A percentile compares a stretch with the other conserved stretches of the same genome.
Evolutionary conservation across 1,140 invertebrate species (phyloP).

Genomic region (Coelopa frigida): DNA sequence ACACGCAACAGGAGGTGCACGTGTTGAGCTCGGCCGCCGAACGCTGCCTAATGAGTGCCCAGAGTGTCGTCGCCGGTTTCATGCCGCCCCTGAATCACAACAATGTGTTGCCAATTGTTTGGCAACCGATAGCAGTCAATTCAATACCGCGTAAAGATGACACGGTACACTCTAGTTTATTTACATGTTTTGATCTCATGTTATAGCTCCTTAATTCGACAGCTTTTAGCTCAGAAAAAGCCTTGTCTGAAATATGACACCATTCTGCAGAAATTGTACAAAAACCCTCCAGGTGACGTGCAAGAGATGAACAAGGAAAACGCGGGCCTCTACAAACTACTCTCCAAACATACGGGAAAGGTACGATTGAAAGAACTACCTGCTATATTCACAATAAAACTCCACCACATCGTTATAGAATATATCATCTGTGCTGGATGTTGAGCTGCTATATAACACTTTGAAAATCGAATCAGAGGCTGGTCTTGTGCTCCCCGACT

Average conservation of each 20-base stretch:
- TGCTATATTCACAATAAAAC: neutral
- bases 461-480: slow-evolving; percentile 62
- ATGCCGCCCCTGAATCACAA: slow-evolving; percentile 65
- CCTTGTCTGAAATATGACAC: slow-evolving; percentile 56
- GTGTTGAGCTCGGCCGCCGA: slow-evolving; percentile 74
- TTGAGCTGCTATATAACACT: slow-evolving; percentile 68
- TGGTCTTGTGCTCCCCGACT: slow-evolving; percentile 59
- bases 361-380: slow-evolving; percentile 13
- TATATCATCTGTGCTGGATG: slow-evolving; percentile 55
- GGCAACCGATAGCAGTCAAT: slow-evolving; percentile 86
- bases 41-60: slow-evolving; percentile 80
- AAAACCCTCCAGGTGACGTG: slow-evolving; percentile 44
- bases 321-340: slow-evolving; percentile 54
- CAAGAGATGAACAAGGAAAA: slow-evolving; percentile 52
- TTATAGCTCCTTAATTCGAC: slow-evolving; percentile 18
- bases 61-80: slow-evolving; percentile 71
- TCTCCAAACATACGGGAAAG: slow-evolving; percentile 58
- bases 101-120: slow-evolving; percentile 61
- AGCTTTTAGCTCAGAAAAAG: slow-evolving; percentile 57
- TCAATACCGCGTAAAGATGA: slow-evolving; percentile 60
- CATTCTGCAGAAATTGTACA: slow-evolving; percentile 50
- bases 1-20: slow-evolving; percentile 56
- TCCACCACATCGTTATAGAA: slow-evolving; percentile 34
- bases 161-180: slow-evolving; percentile 51
- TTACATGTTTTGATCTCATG: neutral